A percentile compares a stretch with the other conserved stretches of the same genome.
phyloP scores from a whole-genome alignment of 2,797 vertebrate genomes.

The Typhlichthys subterraneus region DNA sequence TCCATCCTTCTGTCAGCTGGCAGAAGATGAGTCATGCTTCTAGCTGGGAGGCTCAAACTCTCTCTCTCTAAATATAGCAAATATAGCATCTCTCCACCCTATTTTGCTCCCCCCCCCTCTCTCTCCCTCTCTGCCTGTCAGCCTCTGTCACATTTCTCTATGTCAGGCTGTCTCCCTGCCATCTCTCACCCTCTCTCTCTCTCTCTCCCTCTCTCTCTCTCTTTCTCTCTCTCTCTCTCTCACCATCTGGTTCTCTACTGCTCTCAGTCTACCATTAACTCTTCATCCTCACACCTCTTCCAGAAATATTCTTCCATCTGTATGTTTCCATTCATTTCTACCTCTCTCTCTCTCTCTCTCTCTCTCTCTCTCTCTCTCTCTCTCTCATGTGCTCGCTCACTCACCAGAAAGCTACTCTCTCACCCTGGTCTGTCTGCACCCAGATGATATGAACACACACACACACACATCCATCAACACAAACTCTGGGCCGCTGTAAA shows the following conservation, averaged over 20 bases:
- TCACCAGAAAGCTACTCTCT: slow-evolving; percentile 31
- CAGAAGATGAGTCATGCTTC: slow-evolving; percentile 77
- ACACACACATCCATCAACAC: slow-evolving; percentile 1
- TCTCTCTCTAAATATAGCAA: not conserved
- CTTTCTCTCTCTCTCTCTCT: slow-evolving; percentile 27
- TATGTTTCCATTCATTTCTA: slow-evolving; percentile 25
- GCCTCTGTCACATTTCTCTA: slow-evolving; percentile 19
- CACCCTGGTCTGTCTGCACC: not conserved
- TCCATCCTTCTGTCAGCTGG: slow-evolving; percentile 77
- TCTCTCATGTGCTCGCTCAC: slow-evolving; percentile 5
- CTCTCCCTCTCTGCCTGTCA: slow-evolving; percentile 17
- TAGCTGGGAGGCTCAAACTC: slow-evolving; percentile 69
- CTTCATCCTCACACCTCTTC: not conserved
- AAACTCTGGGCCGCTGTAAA: not conserved
- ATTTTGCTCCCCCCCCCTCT: not conserved
- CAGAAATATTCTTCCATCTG: slow-evolving; percentile 13
- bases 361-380: slow-evolving; percentile 8
- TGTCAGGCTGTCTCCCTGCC: slow-evolving; percentile 31
- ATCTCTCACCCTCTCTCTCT: slow-evolving; percentile 29
- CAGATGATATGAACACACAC: not conserved
- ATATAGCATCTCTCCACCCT: not conserved
- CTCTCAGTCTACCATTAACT: not conserved
- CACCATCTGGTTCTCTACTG: not conserved
- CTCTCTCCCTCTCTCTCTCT: not conserved
- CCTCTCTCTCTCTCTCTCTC: slow-evolving; percentile 10